A percentile compares a stretch with the other conserved stretches of the same genome.
phyloP scores from a whole-genome alignment of 2,113 vertebrate genomes.

The Ceyx melanurus region DNA sequence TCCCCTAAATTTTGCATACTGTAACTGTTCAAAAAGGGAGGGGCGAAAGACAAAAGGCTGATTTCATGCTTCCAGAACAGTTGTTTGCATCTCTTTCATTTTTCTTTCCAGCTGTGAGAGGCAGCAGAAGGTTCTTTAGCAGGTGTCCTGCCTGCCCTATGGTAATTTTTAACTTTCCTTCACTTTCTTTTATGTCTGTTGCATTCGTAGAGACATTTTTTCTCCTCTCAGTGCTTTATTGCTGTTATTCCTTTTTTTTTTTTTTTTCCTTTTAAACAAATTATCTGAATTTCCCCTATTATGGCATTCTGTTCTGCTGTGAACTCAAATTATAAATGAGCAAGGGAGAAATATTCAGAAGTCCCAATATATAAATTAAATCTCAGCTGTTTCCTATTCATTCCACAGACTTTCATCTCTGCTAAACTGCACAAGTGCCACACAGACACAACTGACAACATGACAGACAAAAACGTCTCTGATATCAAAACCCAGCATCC shows the following conservation, averaged over 20 bases:
- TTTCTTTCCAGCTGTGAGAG: constrained; percentile 82
- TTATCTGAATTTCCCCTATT: constrained; percentile 44
- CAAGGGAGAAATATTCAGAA: constrained; percentile 20
- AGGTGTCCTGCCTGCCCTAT: constrained; percentile 80
- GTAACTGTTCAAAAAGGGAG: constrained; percentile 78
- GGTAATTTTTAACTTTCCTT: constrained; percentile 83
- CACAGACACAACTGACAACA: not conserved
- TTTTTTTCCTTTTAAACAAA: not conserved
- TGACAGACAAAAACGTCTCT: not conserved
- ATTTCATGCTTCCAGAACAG: constrained; percentile 78
- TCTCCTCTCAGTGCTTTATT: constrained; percentile 31
- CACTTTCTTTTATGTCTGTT: constrained; percentile 78
- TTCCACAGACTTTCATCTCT: not conserved
- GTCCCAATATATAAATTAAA: constrained; percentile 37
- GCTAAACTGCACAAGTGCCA: not conserved
- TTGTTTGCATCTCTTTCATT: constrained; percentile 85
- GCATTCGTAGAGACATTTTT: constrained; percentile 61
- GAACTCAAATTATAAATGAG: constrained; percentile 1
- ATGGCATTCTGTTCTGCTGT: constrained; percentile 35
- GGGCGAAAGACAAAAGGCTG: constrained; percentile 77
- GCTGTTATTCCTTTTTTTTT: not conserved
- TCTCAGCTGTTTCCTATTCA: constrained; percentile 4
- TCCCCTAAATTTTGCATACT: constrained; percentile 80
- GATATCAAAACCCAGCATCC: not conserved
- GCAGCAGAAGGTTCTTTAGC: constrained; percentile 78